These are phyloP conservation scores for Rhegmatorhina hoffmannsi DNA, from an alignment of 2,113 vertebrate genomes.

Conservation along the genomic window DNA sequence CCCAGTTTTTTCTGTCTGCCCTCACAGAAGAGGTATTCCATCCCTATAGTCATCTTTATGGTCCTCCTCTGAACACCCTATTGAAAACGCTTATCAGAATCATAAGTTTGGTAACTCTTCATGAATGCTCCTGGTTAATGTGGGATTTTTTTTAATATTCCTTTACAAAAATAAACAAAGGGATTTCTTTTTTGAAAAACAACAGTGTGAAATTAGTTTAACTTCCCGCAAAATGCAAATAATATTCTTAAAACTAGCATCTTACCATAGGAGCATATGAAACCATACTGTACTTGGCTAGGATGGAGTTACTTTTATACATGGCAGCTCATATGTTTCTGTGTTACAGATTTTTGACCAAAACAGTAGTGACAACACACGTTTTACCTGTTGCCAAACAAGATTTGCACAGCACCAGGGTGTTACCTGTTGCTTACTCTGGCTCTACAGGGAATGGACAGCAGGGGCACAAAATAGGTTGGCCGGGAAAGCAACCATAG, in stretches of 20 bases:
- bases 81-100: neutral
- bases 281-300: neutral
- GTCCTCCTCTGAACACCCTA: neutral
- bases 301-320: neutral
- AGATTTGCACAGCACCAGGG: neutral
- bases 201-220: neutral
- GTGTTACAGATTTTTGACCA: neutral
- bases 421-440: neutral
- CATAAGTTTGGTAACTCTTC: neutral
- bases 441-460: neutral
- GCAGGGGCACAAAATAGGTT: neutral
- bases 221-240: neutral
- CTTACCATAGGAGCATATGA: neutral
- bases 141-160: neutral
- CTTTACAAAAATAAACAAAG: neutral
- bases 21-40: neutral
- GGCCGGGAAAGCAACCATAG: neutral
- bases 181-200: neutral
- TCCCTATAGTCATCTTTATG: neutral
- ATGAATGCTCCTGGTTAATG: neutral
- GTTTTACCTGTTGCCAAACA: neutral
- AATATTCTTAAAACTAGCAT: neutral
- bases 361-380: neutral
- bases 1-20: neutral
- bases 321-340: neutral